Conservation (phyloP, 2,888 invertebrate species). For the Thera britannica region DNA sequence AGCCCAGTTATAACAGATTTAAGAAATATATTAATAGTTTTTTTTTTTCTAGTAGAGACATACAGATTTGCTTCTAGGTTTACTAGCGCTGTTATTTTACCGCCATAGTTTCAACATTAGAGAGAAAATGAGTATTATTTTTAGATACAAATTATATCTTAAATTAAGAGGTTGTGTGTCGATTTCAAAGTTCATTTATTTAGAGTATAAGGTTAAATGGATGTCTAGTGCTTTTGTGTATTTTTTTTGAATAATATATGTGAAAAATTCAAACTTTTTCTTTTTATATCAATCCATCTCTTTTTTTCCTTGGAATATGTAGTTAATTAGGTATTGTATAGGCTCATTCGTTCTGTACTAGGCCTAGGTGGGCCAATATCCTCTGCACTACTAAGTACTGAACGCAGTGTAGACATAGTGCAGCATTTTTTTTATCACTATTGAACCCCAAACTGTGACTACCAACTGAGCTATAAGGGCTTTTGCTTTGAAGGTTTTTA, state of each 20-base stretch:
- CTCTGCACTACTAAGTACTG: not conserved
- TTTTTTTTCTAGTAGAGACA: constrained; percentile 58
- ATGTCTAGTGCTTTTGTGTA: constrained; percentile 86
- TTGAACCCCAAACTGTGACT: too few relatives aligned
- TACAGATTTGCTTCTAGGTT: constrained; percentile 77
- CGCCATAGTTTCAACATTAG: constrained; percentile 75
- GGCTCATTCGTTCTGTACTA: too few relatives aligned
- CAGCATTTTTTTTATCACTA: too few relatives aligned
- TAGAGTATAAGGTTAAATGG: constrained; percentile 85
- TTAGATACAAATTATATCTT: constrained; percentile 83
- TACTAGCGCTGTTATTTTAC: constrained; percentile 58
- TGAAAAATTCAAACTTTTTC: constrained; percentile 68
- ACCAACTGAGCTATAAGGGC: too few relatives aligned
- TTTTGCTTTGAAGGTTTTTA: too few relatives aligned
- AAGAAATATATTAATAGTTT: constrained; percentile 46
- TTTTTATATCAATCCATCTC: constrained; percentile 32
- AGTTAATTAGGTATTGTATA: not conserved
- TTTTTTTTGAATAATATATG: constrained; percentile 85
- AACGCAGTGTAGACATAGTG: too few relatives aligned
- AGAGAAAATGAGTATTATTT: constrained; percentile 81
- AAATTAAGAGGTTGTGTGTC: constrained; percentile 80
- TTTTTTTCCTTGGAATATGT: not conserved
- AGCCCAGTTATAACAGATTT: constrained; percentile 64
- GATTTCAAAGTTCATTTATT: constrained; percentile 83
- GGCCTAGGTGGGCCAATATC: too few relatives aligned